Base-by-base conservation (phyloP, 2,888 invertebrate species). In the Luperina nickerlii region DNA sequence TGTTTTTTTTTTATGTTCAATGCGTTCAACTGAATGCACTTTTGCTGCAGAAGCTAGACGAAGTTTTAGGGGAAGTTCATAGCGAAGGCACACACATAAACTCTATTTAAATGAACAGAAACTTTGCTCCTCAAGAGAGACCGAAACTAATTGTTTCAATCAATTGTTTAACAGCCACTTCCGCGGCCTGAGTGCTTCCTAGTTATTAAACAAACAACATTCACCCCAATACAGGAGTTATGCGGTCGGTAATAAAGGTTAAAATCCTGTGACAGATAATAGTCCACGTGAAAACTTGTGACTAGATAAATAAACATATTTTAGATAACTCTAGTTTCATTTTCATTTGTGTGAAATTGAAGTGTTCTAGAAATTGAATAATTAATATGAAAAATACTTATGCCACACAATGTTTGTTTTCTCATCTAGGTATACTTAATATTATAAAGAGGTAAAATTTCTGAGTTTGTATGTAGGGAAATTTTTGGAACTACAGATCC, bases 101-200 rank as follows among this genome's bases (percentile, higher is more conserved):
- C n/a, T 62, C 2, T 20, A 63, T 57, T 13, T 63, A 13, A 57
- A 48, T 48, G 11, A 62, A 42, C 27, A 42, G 48, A 27, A 57
- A 32, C 79, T 71, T 48, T 11, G 57, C 57, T 48, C 45, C 27
- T 9, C 32, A 45, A n/a, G 38, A 57, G 27, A 48, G 66, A 42
- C 27, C 66, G 20, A 75, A 54, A 54, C 73, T 85, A 87, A 83
- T 88, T 84, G 78, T 80, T 82, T 89, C 75, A 87, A 83, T 85
- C 87, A 89, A 83, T 89, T 84, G 79, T 84, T 83, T 76, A 83
- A 72, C 74, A 74, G 68, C 73, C 68, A 84, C 78, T 85, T 85
- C 82, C 77, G 75, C 38, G 54, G 32, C 63, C 66, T 60, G 82
- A 88, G 84, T 84, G 85, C 85, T 88, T 82, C 79, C 75, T 83